These are phyloP conservation scores for Cladopsammia gracilis DNA, from an alignment of 64 coral and sea anemone species.

Conservation along the genomic window DNA sequence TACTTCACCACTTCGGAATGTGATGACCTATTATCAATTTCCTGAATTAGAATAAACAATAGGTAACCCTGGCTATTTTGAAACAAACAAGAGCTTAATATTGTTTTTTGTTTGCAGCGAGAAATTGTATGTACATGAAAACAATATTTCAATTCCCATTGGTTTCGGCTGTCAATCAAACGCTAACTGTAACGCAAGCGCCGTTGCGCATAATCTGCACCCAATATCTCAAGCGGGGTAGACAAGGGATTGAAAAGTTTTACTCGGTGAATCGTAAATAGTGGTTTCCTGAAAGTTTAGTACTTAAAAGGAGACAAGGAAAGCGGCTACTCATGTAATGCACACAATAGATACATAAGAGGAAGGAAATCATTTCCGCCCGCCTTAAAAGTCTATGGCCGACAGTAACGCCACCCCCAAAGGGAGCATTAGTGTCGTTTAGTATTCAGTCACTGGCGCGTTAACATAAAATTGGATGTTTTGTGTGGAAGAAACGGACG, in stretches of 20 bases:
- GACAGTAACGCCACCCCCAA: conserved; percentile 9
- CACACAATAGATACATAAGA: no score
- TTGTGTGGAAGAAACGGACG: conserved; percentile 15
- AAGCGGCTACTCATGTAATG: background rate
- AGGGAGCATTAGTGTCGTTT: background rate
- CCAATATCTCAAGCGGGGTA: background rate
- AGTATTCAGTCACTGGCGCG: conserved; percentile 21
- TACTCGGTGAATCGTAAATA: background rate
- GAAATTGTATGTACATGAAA: conserved; percentile 9
- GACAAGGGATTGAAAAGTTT: background rate
- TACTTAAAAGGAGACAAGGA: background rate
- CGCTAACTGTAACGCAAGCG: background rate
- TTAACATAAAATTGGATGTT: conserved; percentile 35
- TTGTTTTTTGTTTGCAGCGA: conserved; percentile 32
- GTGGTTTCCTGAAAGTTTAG: background rate
- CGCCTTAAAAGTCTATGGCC: background rate
- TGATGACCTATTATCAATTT: background rate
- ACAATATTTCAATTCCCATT: conserved; percentile 24
- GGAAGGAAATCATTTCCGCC: background rate
- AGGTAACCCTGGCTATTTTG: conserved; percentile 12
- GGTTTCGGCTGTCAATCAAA: conserved; percentile 31
- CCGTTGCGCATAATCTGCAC: background rate
- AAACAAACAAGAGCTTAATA: conserved; percentile 10
- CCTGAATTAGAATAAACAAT: conserved; percentile 15
- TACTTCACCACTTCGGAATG: conserved; percentile 43